Evolutionary conservation across 2,113 vertebrate genomes (phyloP).

Genomic region (Leptocoma aspasia): DNA sequence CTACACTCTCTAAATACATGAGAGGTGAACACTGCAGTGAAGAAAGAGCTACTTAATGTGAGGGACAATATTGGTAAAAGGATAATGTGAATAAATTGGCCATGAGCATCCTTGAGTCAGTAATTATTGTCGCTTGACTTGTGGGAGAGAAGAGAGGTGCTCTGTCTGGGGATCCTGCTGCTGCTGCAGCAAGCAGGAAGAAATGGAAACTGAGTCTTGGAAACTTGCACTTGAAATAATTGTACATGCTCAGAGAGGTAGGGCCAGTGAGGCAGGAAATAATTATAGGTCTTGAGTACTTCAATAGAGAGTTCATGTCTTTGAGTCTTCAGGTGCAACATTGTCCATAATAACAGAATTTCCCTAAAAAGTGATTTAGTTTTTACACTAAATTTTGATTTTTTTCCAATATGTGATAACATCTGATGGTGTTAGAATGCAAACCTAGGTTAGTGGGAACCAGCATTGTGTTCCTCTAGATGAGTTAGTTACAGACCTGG

Average conservation of each 20-base stretch:
- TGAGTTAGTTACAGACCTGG: not conserved
- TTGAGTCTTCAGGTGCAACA: not conserved
- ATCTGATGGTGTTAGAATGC: not conserved
- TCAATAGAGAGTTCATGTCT: not conserved
- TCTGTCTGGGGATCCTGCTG: not conserved
- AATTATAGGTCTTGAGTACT: not conserved
- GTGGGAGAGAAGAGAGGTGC: not conserved
- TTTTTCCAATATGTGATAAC: not conserved
- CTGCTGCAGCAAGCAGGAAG: not conserved
- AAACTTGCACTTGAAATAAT: not conserved
- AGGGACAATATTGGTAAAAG: not conserved
- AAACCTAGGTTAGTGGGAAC: not conserved
- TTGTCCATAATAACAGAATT: not conserved
- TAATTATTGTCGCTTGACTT: not conserved
- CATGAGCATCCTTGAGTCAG: not conserved
- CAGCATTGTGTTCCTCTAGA: not conserved
- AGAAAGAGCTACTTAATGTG: not conserved
- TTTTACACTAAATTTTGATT: not conserved
- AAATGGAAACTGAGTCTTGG: not conserved
- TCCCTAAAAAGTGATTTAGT: not conserved
- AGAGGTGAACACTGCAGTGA: not conserved
- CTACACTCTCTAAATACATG: not conserved
- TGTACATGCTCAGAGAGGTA: not conserved
- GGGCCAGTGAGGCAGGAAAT: not conserved
- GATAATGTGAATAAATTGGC: not conserved